Evolutionary conservation across 2,797 vertebrate species (phyloP).

Genomic region (Dendrocincla tyrannina): DNA sequence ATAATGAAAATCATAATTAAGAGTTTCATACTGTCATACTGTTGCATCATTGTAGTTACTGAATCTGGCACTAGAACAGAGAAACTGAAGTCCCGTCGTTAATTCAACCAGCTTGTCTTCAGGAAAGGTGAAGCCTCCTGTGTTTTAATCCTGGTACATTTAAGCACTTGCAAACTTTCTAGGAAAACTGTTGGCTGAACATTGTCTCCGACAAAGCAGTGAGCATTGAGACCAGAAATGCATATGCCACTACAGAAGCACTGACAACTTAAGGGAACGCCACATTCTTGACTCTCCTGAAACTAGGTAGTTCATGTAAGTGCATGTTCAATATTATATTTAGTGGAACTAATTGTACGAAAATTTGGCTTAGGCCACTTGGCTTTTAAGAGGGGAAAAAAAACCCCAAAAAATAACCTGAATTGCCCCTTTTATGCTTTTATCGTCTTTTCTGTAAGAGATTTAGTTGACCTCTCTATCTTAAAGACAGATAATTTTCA

Average conservation of each 20-base stretch:
- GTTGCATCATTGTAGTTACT: background rate
- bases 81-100: background rate
- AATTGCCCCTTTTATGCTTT: background rate
- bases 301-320: background rate
- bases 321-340: background rate
- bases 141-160: background rate
- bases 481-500: background rate
- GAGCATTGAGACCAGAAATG: background rate
- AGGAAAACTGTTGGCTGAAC: background rate
- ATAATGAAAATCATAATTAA: background rate
- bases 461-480: background rate
- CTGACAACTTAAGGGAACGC: background rate
- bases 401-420: fast-evolving
- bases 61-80: background rate
- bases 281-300: background rate
- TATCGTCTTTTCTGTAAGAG: background rate
- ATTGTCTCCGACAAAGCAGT: background rate
- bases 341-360: background rate
- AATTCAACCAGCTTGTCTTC: background rate
- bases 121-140: background rate
- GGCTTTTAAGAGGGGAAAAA: background rate
- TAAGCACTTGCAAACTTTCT: background rate
- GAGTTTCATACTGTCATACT: background rate
- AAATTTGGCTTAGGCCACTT: background rate
- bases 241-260: background rate